A percentile compares a stretch with the other conserved stretches of the same genome.
phyloP scores from a whole-genome alignment of 2,797 vertebrate genomes.

The Acridotheres tristis region DNA sequence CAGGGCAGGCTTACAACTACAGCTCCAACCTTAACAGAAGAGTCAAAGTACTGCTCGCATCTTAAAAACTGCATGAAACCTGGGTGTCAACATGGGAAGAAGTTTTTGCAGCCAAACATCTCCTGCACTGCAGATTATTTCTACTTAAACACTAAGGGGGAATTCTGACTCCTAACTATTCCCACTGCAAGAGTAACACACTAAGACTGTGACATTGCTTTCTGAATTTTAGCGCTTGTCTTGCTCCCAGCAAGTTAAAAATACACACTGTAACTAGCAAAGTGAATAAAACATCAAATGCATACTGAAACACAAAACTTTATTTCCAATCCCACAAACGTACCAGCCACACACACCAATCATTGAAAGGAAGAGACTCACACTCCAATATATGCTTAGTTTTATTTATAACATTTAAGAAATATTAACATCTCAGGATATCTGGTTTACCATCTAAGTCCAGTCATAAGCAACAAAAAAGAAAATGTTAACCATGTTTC shows the following conservation, averaged over 20 bases:
- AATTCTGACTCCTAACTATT: not conserved
- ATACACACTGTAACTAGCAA: fast-evolving
- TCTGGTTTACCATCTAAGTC: conserved; percentile 74
- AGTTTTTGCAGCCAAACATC: not conserved
- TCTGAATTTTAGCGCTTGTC: not conserved
- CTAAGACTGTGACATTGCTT: not conserved
- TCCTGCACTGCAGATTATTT: not conserved
- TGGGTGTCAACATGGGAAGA: not conserved
- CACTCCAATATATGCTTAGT: conserved; percentile 64
- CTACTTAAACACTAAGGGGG: fast-evolving
- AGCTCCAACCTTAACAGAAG: not conserved
- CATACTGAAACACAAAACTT: not conserved
- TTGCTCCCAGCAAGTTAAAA: not conserved
- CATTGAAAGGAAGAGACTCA: conserved; percentile 69
- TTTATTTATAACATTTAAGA: conserved; percentile 82
- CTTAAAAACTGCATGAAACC: not conserved
- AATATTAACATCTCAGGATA: conserved; percentile 81
- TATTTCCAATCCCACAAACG: not conserved
- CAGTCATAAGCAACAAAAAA: conserved; percentile 79
- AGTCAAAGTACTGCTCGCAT: not conserved
- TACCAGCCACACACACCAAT: not conserved
- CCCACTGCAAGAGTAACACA: not conserved
- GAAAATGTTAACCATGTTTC: conserved; percentile 74
- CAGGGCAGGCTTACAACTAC: not conserved
- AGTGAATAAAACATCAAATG: not conserved